Evolutionary conservation across 92 coral and sea anemone genomes (phyloP), one percentile per base, ranked within the genome.

Genomic region (Epizoanthus fatuus): DNA sequence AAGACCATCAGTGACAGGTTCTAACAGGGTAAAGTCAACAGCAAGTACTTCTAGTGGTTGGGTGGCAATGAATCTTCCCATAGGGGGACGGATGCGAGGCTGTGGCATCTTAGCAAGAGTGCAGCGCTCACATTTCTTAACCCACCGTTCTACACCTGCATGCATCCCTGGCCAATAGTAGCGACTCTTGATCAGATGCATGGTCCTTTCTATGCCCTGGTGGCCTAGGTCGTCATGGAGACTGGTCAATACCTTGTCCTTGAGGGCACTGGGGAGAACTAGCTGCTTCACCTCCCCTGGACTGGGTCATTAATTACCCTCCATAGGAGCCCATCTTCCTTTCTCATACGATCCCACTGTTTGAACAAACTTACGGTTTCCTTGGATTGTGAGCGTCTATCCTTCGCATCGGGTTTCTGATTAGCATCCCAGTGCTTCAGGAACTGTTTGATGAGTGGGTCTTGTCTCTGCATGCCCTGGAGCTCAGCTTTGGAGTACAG

Each of bases 101-200:
- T n/a, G n/a, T n/a, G n/a, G n/a, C n/a, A n/a, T n/a, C n/a, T n/a
- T n/a, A n/a, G n/a, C n/a, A n/a, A n/a, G n/a, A n/a, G n/a, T n/a
- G n/a, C n/a, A n/a, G n/a, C n/a, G n/a, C n/a, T n/a, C n/a, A n/a
- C n/a, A n/a, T n/a, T n/a, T n/a, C n/a, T n/a, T n/a, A n/a, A 90
- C 65, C 90, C 93, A 86, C 32, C 37, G 35, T 45, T 90, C 87
- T 38, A 79, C 69, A 42, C 86, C 80, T 13, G 79, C 83, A 79
- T 91, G 54, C 83, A 91, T 83, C 39, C 69, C 62, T 32, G 91
- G 94, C 89, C 94, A 91, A 45, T 91, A 91, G 42, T 51, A 82
- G 25, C 91, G 89, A 4, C 22, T 79, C 40, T 84, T 45, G 37
- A 52, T 64, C 12, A 79, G 79, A 16, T 66, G 56, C 58, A 79